These are phyloP conservation scores for Subanguina moxae DNA, from an alignment of 1,140 invertebrate genomes.

Conservation along the genomic window DNA sequence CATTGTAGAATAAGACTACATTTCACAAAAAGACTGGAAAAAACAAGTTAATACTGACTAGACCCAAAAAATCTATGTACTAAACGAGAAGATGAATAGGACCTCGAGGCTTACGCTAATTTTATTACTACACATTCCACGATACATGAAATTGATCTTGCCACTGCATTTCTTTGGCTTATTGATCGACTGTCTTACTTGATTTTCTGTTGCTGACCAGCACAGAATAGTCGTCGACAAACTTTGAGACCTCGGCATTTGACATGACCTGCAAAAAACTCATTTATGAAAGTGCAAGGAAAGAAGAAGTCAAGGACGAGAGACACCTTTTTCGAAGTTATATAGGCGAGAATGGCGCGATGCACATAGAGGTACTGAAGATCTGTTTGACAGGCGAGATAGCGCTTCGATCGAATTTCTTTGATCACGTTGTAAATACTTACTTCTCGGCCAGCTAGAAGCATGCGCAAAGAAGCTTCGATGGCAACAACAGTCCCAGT, in stretches of 20 bases:
- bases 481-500: conserved; percentile 48
- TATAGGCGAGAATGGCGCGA: conserved; percentile 38
- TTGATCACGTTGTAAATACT: conserved; percentile 47
- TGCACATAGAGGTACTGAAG: conserved; percentile 47
- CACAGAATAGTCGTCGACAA: conserved; percentile 11
- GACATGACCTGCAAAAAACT: conserved; percentile 19
- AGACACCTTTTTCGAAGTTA: conserved; percentile 44
- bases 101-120: too few species aligned
- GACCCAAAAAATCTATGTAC: too few species aligned
- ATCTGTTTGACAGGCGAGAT: conserved; percentile 48
- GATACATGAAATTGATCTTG: too few species aligned
- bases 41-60: too few species aligned
- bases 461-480: conserved; percentile 32
- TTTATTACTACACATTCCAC: too few species aligned
- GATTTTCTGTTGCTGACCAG: conserved; percentile 9
- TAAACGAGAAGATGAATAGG: too few species aligned
- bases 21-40: too few species aligned
- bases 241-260: conserved; percentile 14
- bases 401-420: conserved; percentile 30
- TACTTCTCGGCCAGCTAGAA: conserved; percentile 38
- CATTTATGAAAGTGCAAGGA: neutral
- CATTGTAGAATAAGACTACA: too few species aligned
- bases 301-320: neutral
- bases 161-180: neutral
- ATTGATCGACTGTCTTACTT: conserved; percentile 2